These are phyloP conservation scores for Drosophila kepulauana DNA, from an alignment of 1,140 invertebrate species.

Conservation along the genomic window DNA sequence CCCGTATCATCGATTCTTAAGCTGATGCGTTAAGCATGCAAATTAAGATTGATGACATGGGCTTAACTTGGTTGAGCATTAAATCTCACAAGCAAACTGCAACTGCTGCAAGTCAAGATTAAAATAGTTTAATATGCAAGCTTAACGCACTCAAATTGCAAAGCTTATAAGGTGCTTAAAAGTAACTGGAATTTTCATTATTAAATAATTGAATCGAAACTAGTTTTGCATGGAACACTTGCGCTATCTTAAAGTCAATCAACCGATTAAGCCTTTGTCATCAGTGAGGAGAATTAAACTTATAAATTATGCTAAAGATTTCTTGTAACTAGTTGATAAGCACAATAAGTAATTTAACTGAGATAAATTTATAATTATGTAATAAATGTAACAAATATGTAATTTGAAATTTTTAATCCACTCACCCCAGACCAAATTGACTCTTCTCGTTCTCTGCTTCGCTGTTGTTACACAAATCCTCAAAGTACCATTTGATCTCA, in stretches of 20 bases:
- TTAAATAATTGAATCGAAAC: background rate
- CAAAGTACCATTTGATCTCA: conserved; percentile 92
- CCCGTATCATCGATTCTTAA: conserved; percentile 86
- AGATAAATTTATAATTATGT: background rate
- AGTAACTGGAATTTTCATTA: background rate
- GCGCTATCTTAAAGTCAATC: background rate
- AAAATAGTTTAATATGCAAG: background rate
- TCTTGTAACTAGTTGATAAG: conserved; percentile 10
- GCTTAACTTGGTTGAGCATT: background rate
- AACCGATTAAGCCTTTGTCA: conserved; percentile 6
- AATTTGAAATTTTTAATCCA: conserved; percentile 14
- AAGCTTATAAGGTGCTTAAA: background rate
- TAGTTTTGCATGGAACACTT: background rate
- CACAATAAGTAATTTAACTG: conserved; percentile 59
- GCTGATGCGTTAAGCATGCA: conserved; percentile 82
- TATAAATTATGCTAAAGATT: conserved; percentile 33
- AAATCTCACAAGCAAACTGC: background rate
- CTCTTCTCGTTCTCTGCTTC: conserved; percentile 29
- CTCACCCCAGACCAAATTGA: conserved; percentile 67
- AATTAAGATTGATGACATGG: conserved; percentile 12
- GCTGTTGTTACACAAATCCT: conserved; percentile 88
- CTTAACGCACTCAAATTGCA: background rate
- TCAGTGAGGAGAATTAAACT: conserved; percentile 5
- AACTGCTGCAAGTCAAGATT: background rate
- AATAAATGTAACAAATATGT: background rate